Conservation (phyloP, 2,888 invertebrate genomes). For the Cylloceria caligata region DNA sequence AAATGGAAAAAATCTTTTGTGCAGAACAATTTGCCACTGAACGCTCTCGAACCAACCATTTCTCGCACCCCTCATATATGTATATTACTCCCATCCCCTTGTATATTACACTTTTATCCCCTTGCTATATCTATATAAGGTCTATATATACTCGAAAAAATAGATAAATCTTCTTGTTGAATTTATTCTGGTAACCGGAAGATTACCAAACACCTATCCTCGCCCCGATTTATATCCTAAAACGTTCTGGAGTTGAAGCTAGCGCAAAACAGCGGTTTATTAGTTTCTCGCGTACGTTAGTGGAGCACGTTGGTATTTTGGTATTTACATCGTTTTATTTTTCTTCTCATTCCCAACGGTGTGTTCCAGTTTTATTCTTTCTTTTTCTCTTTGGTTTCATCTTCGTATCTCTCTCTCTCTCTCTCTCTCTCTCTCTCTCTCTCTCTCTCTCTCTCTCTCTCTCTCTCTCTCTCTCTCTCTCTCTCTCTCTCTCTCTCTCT, state of each 20-base stretch:
- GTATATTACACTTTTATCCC: not conserved
- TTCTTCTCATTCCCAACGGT: constrained; percentile 1
- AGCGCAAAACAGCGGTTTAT: constrained; percentile 63
- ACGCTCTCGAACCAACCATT: constrained; percentile 30
- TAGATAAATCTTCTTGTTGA: constrained; percentile 58
- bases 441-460: constrained; percentile 13
- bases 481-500: not conserved
- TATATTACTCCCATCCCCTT: constrained; percentile 34
- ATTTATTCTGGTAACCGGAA: constrained; percentile 64
- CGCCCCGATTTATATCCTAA: constrained; percentile 24
- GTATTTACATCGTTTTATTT: constrained; percentile 19
- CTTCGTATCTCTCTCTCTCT: constrained; percentile 11
- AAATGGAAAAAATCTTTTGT: constrained; percentile 30
- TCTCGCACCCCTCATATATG: constrained; percentile 25
- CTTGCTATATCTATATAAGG: constrained; percentile 13
- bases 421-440: not conserved
- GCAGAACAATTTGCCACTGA: constrained; percentile 52
- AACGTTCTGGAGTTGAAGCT: constrained; percentile 34
- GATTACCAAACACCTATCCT: constrained; percentile 41
- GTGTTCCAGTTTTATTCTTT: not conserved
- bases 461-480: not conserved
- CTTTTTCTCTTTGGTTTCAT: not conserved
- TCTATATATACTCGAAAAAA: constrained; percentile 23
- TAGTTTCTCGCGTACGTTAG: constrained; percentile 54
- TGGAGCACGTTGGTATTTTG: not conserved